Evolutionary conservation across 2,797 vertebrate genomes (phyloP).

Genomic region (Knipowitschia caucasica): DNA sequence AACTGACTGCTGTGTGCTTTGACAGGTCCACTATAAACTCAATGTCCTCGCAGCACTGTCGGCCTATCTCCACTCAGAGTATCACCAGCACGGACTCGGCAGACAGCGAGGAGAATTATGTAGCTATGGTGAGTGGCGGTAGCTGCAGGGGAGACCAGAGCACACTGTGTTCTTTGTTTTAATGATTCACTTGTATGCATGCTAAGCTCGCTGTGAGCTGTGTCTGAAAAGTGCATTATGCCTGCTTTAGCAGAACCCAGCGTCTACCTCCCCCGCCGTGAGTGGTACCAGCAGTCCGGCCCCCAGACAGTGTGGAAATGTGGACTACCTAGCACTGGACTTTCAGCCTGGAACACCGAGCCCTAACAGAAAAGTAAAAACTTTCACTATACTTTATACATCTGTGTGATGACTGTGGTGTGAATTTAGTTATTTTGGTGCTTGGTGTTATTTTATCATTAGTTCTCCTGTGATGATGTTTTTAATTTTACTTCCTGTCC

Average conservation of each 20-base stretch:
- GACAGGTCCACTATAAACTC: slow-evolving; percentile 85
- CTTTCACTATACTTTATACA: background rate
- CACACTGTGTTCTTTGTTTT: slow-evolving; percentile 44
- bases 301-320: slow-evolving; percentile 90
- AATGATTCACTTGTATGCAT: slow-evolving; percentile 35
- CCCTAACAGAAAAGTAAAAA: slow-evolving; percentile 91
- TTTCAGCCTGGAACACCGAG: slow-evolving; percentile 93
- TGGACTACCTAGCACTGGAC: slow-evolving; percentile 95
- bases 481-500: too few species aligned
- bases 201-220: slow-evolving; percentile 14
- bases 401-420: background rate
- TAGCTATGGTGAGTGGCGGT: slow-evolving; percentile 87
- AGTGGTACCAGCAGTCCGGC: slow-evolving; percentile 97
- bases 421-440: too few species aligned
- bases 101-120: slow-evolving; percentile 98
- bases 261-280: slow-evolving; percentile 92
- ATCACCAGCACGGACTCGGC: slow-evolving; percentile 99
- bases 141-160: slow-evolving; percentile 33
- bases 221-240: slow-evolving; percentile 37
- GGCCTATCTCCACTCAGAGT: slow-evolving; percentile 96
- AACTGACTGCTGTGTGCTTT: slow-evolving; percentile 27
- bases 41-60: slow-evolving; percentile 88
- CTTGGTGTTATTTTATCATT: too few species aligned
- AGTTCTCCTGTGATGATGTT: background rate
- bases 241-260: slow-evolving; percentile 89